These are phyloP conservation scores for Charina bottae DNA, from an alignment of 2,113 vertebrate genomes.

Conservation along the genomic window DNA sequence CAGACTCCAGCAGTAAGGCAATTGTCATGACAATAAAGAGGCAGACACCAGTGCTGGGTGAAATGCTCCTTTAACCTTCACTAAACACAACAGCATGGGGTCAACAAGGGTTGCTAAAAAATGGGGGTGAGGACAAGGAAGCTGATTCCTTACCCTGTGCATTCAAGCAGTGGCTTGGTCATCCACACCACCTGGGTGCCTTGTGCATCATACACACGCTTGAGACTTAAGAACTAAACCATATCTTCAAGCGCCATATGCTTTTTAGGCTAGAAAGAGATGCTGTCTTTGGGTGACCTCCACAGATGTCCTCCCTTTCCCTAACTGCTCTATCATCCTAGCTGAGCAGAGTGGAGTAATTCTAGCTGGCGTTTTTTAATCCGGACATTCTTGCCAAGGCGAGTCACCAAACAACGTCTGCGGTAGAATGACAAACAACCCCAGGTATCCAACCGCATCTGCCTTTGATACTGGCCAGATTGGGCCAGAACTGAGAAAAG, in stretches of 20 bases:
- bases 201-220: neutral
- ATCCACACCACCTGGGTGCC: neutral
- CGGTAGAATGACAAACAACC: neutral
- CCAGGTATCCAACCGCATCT: neutral
- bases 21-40: neutral
- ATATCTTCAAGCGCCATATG: neutral
- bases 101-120: neutral
- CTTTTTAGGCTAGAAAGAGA: neutral
- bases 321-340: neutral
- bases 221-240: neutral
- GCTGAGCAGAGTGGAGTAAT: neutral
- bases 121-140: neutral
- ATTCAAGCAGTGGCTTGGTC: neutral
- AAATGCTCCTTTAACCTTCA: neutral
- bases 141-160: neutral
- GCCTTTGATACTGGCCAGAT: neutral
- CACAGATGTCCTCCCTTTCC: neutral
- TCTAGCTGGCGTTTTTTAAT: neutral
- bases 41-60: neutral
- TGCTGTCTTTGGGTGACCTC: neutral
- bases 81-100: neutral
- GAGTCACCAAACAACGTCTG: neutral
- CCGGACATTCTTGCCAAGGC: neutral
- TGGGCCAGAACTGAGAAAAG: neutral
- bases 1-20: constrained; percentile 35